These are phyloP conservation scores for Ophthalmolycus amberensis DNA, from an alignment of 2,113 vertebrate species.

Conservation along the genomic window DNA sequence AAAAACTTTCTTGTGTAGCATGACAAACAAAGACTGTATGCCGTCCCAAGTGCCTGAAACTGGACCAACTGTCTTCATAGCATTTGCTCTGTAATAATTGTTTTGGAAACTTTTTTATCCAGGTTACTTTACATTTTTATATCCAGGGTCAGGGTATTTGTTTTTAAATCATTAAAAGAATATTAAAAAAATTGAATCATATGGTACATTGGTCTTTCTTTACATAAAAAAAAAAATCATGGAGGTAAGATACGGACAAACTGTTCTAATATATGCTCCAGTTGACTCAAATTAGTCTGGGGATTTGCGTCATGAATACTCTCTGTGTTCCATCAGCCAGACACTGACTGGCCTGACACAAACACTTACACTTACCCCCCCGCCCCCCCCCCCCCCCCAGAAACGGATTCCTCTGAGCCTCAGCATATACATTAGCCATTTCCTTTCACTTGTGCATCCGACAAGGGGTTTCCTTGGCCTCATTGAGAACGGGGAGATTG, in stretches of 20 bases:
- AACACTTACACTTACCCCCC: no score
- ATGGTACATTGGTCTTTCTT: slow-evolving; percentile 55
- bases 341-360: slow-evolving; percentile 54
- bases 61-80: slow-evolving; percentile 64
- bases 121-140: slow-evolving; percentile 73
- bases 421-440: slow-evolving; percentile 61
- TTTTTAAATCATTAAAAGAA: slow-evolving; percentile 74
- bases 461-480: slow-evolving; percentile 57
- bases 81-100: slow-evolving; percentile 64
- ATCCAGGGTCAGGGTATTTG: slow-evolving; percentile 70
- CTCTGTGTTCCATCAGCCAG: slow-evolving; percentile 45
- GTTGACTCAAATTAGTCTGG: slow-evolving; percentile 16
- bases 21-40: slow-evolving; percentile 67
- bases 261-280: slow-evolving; percentile 8
- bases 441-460: slow-evolving; percentile 59
- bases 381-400: not conserved
- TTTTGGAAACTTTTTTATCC: slow-evolving; percentile 60
- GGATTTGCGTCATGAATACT: slow-evolving; percentile 27
- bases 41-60: slow-evolving; percentile 80
- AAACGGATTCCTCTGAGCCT: slow-evolving; percentile 44
- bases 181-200: slow-evolving; percentile 37
- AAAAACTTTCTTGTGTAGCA: slow-evolving; percentile 67
- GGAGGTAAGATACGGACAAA: not conserved
- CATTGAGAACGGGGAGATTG: slow-evolving; percentile 30
- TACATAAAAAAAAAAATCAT: not conserved